These are phyloP conservation scores for Varecia variegata DNA, from an alignment of 2,797 vertebrate genomes.

Conservation along the genomic window DNA sequence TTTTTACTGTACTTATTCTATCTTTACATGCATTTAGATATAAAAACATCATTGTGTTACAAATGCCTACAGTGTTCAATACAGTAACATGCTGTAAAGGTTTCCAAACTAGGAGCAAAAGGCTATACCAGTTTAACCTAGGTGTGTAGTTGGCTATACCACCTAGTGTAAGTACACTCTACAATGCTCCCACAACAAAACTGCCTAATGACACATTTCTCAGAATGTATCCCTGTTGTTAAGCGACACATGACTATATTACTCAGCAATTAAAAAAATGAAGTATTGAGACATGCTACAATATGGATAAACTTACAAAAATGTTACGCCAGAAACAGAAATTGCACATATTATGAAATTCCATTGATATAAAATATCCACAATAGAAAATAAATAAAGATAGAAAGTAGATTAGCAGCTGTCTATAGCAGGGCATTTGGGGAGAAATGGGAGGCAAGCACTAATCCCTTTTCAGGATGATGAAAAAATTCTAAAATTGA, in stretches of 20 bases:
- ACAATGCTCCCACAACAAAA: not conserved
- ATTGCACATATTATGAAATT: not conserved
- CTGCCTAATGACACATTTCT: not conserved
- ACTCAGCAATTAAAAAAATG: constrained; percentile 11
- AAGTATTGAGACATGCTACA: not conserved
- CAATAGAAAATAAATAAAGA: not conserved
- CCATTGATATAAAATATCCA: not conserved
- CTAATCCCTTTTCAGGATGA: not conserved
- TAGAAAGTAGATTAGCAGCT: not conserved
- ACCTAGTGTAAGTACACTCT: not conserved
- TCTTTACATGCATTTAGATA: not conserved
- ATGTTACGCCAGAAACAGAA: not conserved
- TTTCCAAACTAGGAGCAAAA: not conserved
- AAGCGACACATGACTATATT: not conserved
- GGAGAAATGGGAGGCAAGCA: not conserved
- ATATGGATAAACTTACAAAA: not conserved
- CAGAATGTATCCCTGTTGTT: not conserved
- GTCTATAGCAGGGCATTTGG: not conserved
- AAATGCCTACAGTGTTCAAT: not conserved
- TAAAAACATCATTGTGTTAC: not conserved
- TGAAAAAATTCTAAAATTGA: constrained; percentile 28
- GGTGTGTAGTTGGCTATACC: not conserved
- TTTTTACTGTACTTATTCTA: not conserved
- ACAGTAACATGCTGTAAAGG: not conserved
- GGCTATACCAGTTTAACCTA: not conserved